Percentiles rank a stretch among this genome's conserved stretches.
These are phyloP conservation scores for Drosophila demipolita DNA, from an alignment of 2,888 invertebrate species.

Conservation along the genomic window DNA sequence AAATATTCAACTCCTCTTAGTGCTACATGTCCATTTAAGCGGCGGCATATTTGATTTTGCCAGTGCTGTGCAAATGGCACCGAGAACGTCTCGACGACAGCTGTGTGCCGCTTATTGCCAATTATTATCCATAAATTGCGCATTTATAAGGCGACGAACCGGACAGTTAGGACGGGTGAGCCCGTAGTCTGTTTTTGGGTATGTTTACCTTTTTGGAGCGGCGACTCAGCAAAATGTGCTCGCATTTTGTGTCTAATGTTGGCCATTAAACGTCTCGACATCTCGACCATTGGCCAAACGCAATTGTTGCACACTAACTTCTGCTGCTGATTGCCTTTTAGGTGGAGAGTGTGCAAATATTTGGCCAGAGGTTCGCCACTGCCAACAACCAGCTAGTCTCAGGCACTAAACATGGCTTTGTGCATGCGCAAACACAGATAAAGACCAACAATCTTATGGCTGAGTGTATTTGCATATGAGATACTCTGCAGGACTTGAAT, in stretches of 20 bases:
- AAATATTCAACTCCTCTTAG: slow-evolving; percentile 19
- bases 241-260: slow-evolving; percentile 74
- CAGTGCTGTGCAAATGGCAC: slow-evolving; percentile 33
- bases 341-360: slow-evolving; percentile 52
- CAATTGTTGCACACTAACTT: slow-evolving; percentile 59
- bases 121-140: slow-evolving; percentile 82
- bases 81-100: slow-evolving; percentile 59
- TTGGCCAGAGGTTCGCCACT: slow-evolving; percentile 63
- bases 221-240: slow-evolving; percentile 56
- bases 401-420: slow-evolving; percentile 35
- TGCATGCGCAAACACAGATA: slow-evolving; percentile 14
- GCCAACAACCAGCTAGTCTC: slow-evolving; percentile 20
- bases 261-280: slow-evolving; percentile 60
- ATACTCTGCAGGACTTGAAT: not conserved
- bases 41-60: slow-evolving; percentile 53
- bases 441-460: not conserved
- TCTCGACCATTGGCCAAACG: slow-evolving; percentile 27
- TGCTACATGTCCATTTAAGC: slow-evolving; percentile 23
- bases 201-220: slow-evolving; percentile 65
- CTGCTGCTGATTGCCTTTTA: slow-evolving; percentile 56
- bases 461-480: not conserved
- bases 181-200: slow-evolving; percentile 11
- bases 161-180: not conserved
- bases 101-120: slow-evolving; percentile 78
- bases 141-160: slow-evolving; percentile 57